phyloP scores from a whole-genome alignment of 2,113 vertebrate species.

The Odobenus rosmarus region DNA sequence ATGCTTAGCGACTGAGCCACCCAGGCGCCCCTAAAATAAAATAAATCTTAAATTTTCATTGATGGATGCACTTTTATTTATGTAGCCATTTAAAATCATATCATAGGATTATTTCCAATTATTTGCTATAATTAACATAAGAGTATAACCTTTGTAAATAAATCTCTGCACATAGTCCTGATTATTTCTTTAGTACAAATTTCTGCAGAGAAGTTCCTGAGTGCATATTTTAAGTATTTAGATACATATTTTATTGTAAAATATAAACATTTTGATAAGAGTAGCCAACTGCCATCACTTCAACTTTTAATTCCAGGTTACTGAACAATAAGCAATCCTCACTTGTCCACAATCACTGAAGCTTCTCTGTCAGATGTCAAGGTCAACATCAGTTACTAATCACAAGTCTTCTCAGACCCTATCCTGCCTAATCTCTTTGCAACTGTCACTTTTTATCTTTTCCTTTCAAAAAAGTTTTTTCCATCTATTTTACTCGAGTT shows the following conservation, averaged over 20 bases:
- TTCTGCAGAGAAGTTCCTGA: not conserved
- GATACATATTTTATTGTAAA: not conserved
- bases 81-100: conserved; percentile 36
- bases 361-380: not conserved
- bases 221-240: not conserved
- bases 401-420: not conserved
- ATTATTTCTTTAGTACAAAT: conserved; percentile 39
- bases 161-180: conserved; percentile 19
- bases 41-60: not conserved
- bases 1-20: too few relatives aligned
- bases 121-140: conserved; percentile 45
- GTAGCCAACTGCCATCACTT: not conserved
- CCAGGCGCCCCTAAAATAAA: not conserved
- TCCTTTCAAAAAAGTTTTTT: not conserved
- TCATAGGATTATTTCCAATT: not conserved
- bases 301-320: not conserved
- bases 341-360: not conserved
- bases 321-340: not conserved
- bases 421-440: not conserved
- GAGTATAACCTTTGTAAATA: conserved; percentile 8
- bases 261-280: conserved; percentile 36
- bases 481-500: not conserved
- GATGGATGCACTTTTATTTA: not conserved
- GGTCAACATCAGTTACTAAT: not conserved
- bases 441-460: not conserved